These are phyloP conservation scores for Oscheius sp. DNA, from an alignment of 2,888 invertebrate species.

Conservation along the genomic window DNA sequence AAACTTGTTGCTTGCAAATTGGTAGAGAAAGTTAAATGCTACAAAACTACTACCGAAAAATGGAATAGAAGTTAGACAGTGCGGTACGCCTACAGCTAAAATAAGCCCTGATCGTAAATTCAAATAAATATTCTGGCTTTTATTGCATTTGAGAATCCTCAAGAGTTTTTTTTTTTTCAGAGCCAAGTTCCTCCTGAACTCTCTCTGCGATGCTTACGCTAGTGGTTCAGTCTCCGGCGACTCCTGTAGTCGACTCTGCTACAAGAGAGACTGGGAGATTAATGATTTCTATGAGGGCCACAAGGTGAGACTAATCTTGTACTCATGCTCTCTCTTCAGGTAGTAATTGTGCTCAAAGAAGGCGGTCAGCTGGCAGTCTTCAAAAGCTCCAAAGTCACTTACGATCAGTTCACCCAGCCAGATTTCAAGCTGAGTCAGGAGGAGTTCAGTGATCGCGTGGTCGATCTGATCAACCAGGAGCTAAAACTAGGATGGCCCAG, in stretches of 20 bases:
- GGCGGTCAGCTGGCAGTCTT: slow-evolving; percentile 69
- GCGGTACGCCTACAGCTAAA: no score
- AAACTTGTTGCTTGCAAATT: no score
- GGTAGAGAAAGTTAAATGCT: no score
- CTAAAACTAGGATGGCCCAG: slow-evolving; percentile 68
- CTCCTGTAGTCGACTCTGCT: slow-evolving; percentile 69
- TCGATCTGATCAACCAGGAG: slow-evolving; percentile 68
- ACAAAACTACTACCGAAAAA: no score
- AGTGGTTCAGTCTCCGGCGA: slow-evolving; percentile 64
- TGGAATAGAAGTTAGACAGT: no score
- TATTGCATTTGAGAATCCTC: no score
- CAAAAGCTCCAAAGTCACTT: slow-evolving; percentile 61
- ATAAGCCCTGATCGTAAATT: no score
- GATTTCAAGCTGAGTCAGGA: slow-evolving; percentile 51
- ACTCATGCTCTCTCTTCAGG: slow-evolving; percentile 33
- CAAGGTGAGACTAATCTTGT: slow-evolving; percentile 49
- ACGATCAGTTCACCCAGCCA: slow-evolving; percentile 59
- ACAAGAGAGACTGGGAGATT: slow-evolving; percentile 61
- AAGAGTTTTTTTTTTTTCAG: slow-evolving; percentile 42
- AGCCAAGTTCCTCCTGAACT: slow-evolving; percentile 60
- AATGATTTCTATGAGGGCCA: slow-evolving; percentile 67
- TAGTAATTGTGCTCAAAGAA: slow-evolving; percentile 59
- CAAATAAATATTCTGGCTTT: no score
- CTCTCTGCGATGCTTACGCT: slow-evolving; percentile 62
- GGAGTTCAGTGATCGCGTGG: slow-evolving; percentile 64